Conservation (phyloP, 53 echinoderm and acorn worm species). For the Antedon mediterranea region DNA sequence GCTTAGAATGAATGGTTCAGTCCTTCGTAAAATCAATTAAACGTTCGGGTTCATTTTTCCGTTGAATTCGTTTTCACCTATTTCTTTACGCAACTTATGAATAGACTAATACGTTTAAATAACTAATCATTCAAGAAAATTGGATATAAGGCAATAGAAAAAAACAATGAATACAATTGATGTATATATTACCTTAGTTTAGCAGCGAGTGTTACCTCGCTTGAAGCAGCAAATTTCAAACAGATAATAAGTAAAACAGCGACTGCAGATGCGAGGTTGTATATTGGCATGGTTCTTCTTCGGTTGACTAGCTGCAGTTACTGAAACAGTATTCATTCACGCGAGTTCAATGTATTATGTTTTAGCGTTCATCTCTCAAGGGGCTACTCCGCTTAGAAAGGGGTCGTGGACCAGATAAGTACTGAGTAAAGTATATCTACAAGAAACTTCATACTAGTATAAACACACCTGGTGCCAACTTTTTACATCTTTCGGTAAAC, state of each 20-base stretch:
- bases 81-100: too few species aligned
- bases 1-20: too few species aligned
- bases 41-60: too few species aligned
- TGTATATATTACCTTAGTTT: not conserved
- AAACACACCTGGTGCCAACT: not conserved
- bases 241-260: not conserved
- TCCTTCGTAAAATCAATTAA: too few species aligned
- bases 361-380: not conserved
- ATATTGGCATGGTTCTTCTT: not conserved
- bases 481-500: not conserved
- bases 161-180: not conserved
- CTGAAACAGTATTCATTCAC: not conserved
- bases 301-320: not conserved
- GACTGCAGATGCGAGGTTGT: not conserved
- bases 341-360: not conserved
- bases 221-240: not conserved
- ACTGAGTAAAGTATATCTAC: not conserved
- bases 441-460: not conserved
- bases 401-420: not conserved
- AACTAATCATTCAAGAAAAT: too few species aligned
- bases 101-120: too few species aligned
- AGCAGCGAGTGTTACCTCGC: not conserved
- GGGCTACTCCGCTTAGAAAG: not conserved
- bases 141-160: too few species aligned
- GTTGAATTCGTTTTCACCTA: too few species aligned